Evolutionary conservation across 2,888 invertebrate genomes (phyloP), one percentile per base, ranked within the genome.

Genomic region (Chrysotoxum bicinctum): DNA sequence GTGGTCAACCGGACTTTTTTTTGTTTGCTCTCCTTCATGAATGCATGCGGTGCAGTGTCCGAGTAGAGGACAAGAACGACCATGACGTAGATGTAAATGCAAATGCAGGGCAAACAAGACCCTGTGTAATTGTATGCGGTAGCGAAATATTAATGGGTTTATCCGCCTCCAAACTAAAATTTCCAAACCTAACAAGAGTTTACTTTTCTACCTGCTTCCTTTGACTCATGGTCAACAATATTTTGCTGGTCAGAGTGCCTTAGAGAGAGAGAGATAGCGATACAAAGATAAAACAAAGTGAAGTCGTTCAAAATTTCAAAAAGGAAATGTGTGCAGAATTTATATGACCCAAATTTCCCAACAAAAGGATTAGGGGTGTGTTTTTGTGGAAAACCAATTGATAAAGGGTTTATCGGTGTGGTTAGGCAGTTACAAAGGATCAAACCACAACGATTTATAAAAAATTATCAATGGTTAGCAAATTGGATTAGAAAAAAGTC

Each of bases 101-200:
- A 84, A 79, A 84, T 78, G 40, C 64, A 69, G 70, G 62, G 58
- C 68, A 64, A 66, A 58, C 64, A 75, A 75, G 12, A 70, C 64
- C 35, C 52, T 62, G 45, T 74, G 56, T 54, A 40, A 32, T 78
- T 75, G 60, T 72, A 45, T 72, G 85, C 80, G 81, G 85, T 81
- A 80, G 85, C 85, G 50, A 73, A 76, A 76, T 68, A 85, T 85
- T 85, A 85, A 85, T 85, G 80, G 85, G 80, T 62, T 85, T 85
- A 85, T 56, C 85, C 85, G 73, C 85, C 85, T 54, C 60, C 69
- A 85, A 85, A 68, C 69, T 68, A 78, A 83, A 74, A 62, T 56
- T 84, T 79, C 32, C 37, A 50, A 66, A 35, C 1, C 45, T 21
- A 8, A n/a, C n/a, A 40, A 8, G n/a, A 37, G 0, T 0, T 3